phyloP scores from a whole-genome alignment of 2,113 vertebrate genomes.

The Dicrurus megarhynchus region DNA sequence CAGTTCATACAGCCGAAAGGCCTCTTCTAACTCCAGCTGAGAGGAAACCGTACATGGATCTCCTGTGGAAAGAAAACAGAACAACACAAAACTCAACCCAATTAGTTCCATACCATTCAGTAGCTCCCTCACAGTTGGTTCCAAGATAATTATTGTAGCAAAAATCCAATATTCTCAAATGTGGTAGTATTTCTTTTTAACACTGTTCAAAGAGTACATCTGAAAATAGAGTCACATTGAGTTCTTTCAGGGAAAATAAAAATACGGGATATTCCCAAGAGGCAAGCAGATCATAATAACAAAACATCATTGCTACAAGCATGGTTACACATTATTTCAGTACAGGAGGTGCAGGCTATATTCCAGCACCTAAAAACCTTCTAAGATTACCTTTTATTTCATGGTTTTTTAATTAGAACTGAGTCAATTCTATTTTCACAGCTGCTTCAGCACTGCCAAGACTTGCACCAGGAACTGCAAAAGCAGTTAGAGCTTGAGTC shows the following conservation, averaged over 20 bases:
- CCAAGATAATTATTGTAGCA: background rate
- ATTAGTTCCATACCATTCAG: background rate
- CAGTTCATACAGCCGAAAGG: slow-evolving; percentile 93
- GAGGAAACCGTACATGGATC: slow-evolving; percentile 98
- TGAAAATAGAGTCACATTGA: background rate
- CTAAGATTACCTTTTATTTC: background rate
- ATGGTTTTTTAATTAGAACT: background rate
- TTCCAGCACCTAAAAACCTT: background rate
- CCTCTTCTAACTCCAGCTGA: slow-evolving; percentile 97
- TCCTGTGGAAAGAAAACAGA: slow-evolving; percentile 74
- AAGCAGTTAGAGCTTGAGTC: background rate
- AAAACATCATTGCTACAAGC: background rate
- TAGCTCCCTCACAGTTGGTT: background rate
- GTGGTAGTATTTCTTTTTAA: background rate
- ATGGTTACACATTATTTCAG: background rate
- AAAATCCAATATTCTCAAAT: background rate
- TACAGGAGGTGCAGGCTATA: background rate
- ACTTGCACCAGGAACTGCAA: background rate
- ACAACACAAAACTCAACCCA: background rate
- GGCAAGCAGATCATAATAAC: background rate
- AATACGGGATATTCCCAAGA: background rate
- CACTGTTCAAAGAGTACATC: background rate
- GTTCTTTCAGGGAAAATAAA: background rate
- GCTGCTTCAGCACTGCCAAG: background rate
- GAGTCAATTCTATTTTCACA: background rate